Evolutionary conservation across 1,140 invertebrate genomes (phyloP).

Genomic region (Carposina sasakii): DNA sequence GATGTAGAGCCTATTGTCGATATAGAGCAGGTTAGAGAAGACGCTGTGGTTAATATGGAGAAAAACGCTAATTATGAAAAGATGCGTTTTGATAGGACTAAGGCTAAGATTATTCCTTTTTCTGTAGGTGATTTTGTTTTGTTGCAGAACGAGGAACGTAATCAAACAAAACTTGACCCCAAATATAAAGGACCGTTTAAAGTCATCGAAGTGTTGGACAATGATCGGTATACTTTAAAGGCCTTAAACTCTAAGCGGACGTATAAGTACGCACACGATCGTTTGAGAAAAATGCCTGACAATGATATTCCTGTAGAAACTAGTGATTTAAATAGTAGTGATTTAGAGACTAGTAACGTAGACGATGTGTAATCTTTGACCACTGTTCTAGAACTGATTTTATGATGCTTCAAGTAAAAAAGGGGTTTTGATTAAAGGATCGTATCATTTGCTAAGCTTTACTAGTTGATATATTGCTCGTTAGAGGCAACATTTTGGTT

Average conservation of each 20-base stretch:
- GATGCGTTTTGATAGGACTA: slow-evolving; percentile 26
- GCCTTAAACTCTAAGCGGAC: slow-evolving; percentile 1
- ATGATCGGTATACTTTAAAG: slow-evolving; percentile 20
- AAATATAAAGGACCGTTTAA: slow-evolving; percentile 32
- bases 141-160: slow-evolving; percentile 27
- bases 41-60: neutral
- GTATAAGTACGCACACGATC: slow-evolving; percentile 26
- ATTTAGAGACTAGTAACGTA: too few relatives aligned
- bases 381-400: too few relatives aligned
- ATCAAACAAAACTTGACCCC: slow-evolving; percentile 30
- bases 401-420: too few relatives aligned
- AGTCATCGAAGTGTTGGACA: slow-evolving; percentile 18
- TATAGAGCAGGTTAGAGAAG: neutral
- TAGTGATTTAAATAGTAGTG: too few relatives aligned
- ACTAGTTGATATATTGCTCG: too few relatives aligned
- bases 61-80: slow-evolving; percentile 19
- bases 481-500: too few relatives aligned
- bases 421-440: too few relatives aligned
- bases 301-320: neutral
- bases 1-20: slow-evolving; percentile 2
- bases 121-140: slow-evolving; percentile 29
- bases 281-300: slow-evolving; percentile 14
- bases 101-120: slow-evolving; percentile 27
- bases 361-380: too few relatives aligned
- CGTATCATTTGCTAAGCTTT: too few relatives aligned